Conservation (phyloP, 1,140 invertebrate genomes). For the Diorhabda carinulata region DNA sequence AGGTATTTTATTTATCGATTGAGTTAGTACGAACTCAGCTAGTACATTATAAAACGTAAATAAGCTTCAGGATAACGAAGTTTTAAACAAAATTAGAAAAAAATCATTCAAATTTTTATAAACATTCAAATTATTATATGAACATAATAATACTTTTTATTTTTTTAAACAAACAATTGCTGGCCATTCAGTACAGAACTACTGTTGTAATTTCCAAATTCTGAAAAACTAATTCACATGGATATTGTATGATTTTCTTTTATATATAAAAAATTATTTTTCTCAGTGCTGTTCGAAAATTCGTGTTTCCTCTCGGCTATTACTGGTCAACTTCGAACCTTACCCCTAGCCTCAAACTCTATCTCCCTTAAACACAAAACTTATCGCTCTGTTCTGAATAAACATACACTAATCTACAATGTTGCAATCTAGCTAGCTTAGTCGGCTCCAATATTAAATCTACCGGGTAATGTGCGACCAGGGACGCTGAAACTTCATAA, state of each 20-base stretch:
- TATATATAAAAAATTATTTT: neutral
- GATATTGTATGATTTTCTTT: neutral
- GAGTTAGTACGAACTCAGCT: too few relatives aligned
- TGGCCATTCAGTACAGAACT: too few relatives aligned
- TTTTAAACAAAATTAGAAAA: too few relatives aligned
- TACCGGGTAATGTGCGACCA: constrained; percentile 31
- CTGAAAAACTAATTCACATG: neutral
- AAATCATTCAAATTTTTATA: too few relatives aligned
- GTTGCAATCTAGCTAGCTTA: constrained; percentile 35
- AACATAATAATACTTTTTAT: too few relatives aligned
- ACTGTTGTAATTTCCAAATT: too few relatives aligned
- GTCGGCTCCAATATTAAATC: constrained; percentile 35
- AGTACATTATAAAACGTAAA: too few relatives aligned
- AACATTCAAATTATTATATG: too few relatives aligned
- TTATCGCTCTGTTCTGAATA: constrained; percentile 33
- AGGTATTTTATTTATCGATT: too few relatives aligned
- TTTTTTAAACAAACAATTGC: too few relatives aligned
- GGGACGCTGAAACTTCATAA: constrained; percentile 26
- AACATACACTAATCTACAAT: constrained; percentile 38
- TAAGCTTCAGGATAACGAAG: too few relatives aligned
- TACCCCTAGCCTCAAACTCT: neutral
- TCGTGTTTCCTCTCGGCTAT: constrained; percentile 9
- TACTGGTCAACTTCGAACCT: constrained; percentile 12
- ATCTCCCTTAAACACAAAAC: constrained; percentile 18
- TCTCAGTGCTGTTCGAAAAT: constrained; percentile 2